Evolutionary conservation across 2,888 invertebrate species (phyloP), one percentile per base, ranked within the genome.

Genomic region (Andrena trimmerana): DNA sequence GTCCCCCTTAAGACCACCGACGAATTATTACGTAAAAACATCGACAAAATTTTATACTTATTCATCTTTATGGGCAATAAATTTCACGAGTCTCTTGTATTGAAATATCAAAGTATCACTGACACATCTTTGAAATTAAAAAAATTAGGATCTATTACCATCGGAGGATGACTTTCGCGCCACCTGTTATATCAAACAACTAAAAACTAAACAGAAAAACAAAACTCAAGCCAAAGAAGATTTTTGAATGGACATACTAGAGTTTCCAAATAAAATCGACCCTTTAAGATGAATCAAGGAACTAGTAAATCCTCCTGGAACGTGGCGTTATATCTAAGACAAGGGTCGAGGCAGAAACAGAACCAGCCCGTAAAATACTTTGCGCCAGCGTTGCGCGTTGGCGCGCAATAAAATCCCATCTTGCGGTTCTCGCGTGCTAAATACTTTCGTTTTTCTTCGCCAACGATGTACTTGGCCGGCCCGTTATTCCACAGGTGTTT

Each of bases 401-500:
- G 33, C 48, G 63, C 24, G 75, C 84, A 86, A 87, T 89, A 88
- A 88, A 89, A 87, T 86, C 80, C 85, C 86, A 87, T 89, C 89
- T 89, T 89, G 89, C 82, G 86, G 88, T 82, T 84, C 81, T 84
- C 88, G 86, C 81, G 88, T 84, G 83, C 81, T 86, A 91, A 90
- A 91, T 89, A 89, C 91, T 91, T 91, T 89, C 91, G 91, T 92
- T 92, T 92, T 92, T 90, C 91, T 92, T 91, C 87, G 87, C 87
- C 89, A 91, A 90, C 91, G 91, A 91, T 91, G 91, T 91, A 92
- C 92, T 92, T 92, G 90, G 86, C 90, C 90, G 90, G 89, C 90
- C 78, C 91, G 92, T 92, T 92, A 93, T 93, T 94, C 94, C 93
- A 94, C 94, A 94, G 94, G 94, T 94, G 94, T 94, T 93, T 93